Percentiles rank a stretch among this genome's conserved stretches.
These are phyloP conservation scores for Zaprionus ornatus DNA, from an alignment of 1,140 invertebrate species.

Conservation along the genomic window DNA sequence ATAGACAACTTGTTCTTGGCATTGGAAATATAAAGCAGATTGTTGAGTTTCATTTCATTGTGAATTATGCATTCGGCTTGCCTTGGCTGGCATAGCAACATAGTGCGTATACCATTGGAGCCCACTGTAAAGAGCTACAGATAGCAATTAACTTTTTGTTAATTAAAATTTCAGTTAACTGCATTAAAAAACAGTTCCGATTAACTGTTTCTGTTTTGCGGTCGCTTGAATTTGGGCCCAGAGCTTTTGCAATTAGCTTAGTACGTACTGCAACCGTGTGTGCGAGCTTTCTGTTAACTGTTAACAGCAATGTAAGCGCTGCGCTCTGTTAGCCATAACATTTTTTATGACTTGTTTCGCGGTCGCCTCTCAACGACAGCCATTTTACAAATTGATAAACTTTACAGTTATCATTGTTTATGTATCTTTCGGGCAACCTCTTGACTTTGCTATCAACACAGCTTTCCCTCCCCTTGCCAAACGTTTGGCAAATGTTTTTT, in stretches of 20 bases:
- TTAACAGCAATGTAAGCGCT: slow-evolving; percentile 18
- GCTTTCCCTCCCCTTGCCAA: slow-evolving; percentile 43
- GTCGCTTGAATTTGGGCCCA: not conserved
- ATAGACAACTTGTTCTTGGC: slow-evolving; percentile 2
- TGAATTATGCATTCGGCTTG: slow-evolving; percentile 14
- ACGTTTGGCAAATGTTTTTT: slow-evolving; percentile 52
- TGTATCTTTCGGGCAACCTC: slow-evolving; percentile 65
- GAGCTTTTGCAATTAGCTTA: slow-evolving; percentile 13
- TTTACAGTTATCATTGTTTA: slow-evolving; percentile 78
- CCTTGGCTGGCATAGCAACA: not conserved
- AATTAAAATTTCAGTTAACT: not conserved
- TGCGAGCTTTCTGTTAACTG: slow-evolving; percentile 23
- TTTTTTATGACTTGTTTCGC: not conserved
- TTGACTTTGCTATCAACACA: slow-evolving; percentile 60
- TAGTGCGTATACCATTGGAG: not conserved
- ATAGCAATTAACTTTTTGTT: not conserved
- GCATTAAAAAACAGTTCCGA: not conserved
- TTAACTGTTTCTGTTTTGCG: not conserved
- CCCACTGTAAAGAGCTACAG: not conserved
- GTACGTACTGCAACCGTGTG: slow-evolving; percentile 8
- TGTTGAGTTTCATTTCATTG: slow-evolving; percentile 17
- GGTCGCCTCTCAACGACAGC: slow-evolving; percentile 24
- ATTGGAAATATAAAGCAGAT: slow-evolving; percentile 18
- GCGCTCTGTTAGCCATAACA: slow-evolving; percentile 15
- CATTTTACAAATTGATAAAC: slow-evolving; percentile 81